These are phyloP conservation scores for Macaca nemestrina DNA, from an alignment of 2,113 vertebrate species.

Conservation along the genomic window DNA sequence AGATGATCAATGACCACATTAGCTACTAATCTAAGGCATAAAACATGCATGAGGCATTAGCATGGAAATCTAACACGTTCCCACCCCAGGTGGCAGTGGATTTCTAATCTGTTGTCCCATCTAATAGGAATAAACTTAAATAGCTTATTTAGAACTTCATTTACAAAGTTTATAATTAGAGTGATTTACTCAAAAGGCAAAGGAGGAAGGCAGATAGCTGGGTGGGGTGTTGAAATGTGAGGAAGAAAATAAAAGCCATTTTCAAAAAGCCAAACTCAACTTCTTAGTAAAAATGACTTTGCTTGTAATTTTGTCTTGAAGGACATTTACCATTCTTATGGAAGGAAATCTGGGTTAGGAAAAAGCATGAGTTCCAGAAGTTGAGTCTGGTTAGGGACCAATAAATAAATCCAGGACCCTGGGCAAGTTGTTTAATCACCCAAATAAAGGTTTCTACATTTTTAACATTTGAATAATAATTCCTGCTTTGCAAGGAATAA, in stretches of 20 bases:
- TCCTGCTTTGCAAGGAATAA: background rate
- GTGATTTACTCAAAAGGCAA: conserved; percentile 61
- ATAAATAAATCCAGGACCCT: background rate
- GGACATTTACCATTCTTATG: background rate
- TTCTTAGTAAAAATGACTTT: background rate
- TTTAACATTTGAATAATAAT: background rate
- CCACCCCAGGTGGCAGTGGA: conserved; percentile 45
- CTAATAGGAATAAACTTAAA: conserved; percentile 74
- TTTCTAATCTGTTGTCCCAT: conserved; percentile 69
- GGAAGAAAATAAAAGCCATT: conserved; percentile 42
- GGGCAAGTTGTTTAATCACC: background rate
- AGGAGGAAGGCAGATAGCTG: conserved; percentile 20
- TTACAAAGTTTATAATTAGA: conserved; percentile 75
- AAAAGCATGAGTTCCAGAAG: background rate
- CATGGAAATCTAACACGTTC: conserved; percentile 59
- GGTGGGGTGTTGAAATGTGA: background rate
- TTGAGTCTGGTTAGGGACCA: background rate
- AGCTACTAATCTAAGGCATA: conserved; percentile 69
- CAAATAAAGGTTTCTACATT: background rate
- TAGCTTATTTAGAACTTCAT: conserved; percentile 73
- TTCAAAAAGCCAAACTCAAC: conserved; percentile 13
- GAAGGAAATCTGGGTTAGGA: background rate
- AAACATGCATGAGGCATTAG: conserved; percentile 76
- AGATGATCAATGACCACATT: conserved; percentile 69
- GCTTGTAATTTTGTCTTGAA: background rate